These are phyloP conservation scores for Corvus hawaiiensis DNA, from an alignment of 2,113 vertebrate genomes.

Conservation along the genomic window DNA sequence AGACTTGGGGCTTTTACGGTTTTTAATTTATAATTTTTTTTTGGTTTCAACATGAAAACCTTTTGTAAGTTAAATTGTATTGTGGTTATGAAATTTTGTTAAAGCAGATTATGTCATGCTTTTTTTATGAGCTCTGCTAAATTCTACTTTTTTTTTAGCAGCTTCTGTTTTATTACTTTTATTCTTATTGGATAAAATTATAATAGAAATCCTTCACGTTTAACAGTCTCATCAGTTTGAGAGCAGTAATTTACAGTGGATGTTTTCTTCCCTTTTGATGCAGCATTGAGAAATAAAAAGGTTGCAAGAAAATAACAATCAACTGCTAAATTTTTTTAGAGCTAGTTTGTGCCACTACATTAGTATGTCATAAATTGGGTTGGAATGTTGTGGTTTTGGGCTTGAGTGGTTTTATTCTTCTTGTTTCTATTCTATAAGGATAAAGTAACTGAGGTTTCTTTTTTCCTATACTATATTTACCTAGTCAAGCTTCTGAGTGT, in stretches of 20 bases:
- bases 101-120: neutral
- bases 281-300: neutral
- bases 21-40: neutral
- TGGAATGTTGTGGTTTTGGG: neutral
- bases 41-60: neutral
- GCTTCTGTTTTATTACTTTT: neutral
- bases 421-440: neutral
- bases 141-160: neutral
- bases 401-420: neutral
- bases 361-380: neutral
- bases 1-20: neutral
- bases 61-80: neutral
- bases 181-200: neutral
- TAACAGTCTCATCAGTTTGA: neutral
- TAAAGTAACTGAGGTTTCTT: neutral
- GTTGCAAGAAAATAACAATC: neutral
- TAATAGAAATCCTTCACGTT: neutral
- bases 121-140: neutral
- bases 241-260: neutral
- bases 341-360: neutral
- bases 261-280: neutral
- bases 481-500: neutral
- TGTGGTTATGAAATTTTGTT: neutral
- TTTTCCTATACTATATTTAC: neutral
- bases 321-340: neutral